These are phyloP conservation scores for Platycercus adscitus DNA, from an alignment of 2,113 vertebrate genomes.

Conservation along the genomic window DNA sequence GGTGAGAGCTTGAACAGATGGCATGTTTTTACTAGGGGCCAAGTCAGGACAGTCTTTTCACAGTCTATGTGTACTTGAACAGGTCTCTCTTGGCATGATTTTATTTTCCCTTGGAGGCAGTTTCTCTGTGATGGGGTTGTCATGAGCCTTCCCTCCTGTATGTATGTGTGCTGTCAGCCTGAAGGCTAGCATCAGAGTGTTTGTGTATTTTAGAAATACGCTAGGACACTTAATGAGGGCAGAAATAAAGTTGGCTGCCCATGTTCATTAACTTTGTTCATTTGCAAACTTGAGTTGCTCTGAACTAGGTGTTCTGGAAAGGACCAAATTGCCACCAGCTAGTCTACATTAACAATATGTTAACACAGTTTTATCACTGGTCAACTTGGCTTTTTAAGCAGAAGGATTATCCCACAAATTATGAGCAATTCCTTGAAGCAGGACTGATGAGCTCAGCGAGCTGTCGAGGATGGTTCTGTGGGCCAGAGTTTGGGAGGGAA, in stretches of 20 bases:
- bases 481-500: background rate
- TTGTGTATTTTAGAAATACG: background rate
- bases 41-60: background rate
- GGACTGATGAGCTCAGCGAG: background rate
- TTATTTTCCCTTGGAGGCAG: slow-evolving; percentile 22
- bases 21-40: slow-evolving; percentile 30
- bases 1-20: slow-evolving; percentile 45
- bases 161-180: background rate
- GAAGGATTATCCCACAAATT: background rate
- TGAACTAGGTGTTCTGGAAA: background rate
- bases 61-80: background rate
- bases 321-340: background rate
- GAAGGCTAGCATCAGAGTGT: background rate
- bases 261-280: background rate
- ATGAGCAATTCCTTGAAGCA: background rate
- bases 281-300: background rate
- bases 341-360: background rate
- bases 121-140: background rate
- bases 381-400: background rate
- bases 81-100: background rate
- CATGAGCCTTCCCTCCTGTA: background rate
- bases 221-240: background rate
- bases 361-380: background rate
- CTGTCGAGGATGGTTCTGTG: background rate
- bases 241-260: background rate